These are phyloP conservation scores for Ahaetulla prasina DNA, from an alignment of 2,113 vertebrate species.

Conservation along the genomic window DNA sequence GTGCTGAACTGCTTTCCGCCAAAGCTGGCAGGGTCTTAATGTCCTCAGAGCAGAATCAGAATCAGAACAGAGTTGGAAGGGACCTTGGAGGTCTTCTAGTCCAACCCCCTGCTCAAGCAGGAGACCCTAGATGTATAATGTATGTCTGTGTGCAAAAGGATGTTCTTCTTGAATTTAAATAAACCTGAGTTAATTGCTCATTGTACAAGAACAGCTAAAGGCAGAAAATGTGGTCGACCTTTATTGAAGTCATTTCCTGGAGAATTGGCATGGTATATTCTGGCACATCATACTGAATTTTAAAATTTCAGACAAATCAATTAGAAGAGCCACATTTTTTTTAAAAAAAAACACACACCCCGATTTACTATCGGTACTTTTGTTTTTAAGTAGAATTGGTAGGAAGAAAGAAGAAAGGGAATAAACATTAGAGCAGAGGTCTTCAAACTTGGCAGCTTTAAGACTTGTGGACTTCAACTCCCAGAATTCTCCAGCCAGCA, in stretches of 20 bases:
- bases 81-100: too few relatives aligned
- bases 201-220: background rate
- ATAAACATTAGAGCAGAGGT: background rate
- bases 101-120: too few relatives aligned
- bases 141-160: background rate
- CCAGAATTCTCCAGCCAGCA: too few relatives aligned
- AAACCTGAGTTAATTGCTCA: background rate
- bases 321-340: background rate
- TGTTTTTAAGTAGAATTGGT: background rate
- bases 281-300: background rate
- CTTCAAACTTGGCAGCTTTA: too few relatives aligned
- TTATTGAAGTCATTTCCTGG: background rate
- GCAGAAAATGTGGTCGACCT: background rate
- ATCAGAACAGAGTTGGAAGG: too few relatives aligned
- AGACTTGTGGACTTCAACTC: too few relatives aligned
- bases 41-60: too few relatives aligned
- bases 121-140: too few relatives aligned
- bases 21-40: too few relatives aligned
- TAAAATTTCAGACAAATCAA: background rate
- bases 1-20: too few relatives aligned
- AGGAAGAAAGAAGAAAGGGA: background rate
- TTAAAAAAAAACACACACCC: background rate
- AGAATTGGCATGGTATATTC: background rate
- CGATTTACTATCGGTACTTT: background rate
- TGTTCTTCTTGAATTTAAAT: background rate